Evolutionary conservation across 2,888 invertebrate genomes (phyloP), one percentile per base, ranked within the genome.

Genomic region (Ochropleura leucogaster): DNA sequence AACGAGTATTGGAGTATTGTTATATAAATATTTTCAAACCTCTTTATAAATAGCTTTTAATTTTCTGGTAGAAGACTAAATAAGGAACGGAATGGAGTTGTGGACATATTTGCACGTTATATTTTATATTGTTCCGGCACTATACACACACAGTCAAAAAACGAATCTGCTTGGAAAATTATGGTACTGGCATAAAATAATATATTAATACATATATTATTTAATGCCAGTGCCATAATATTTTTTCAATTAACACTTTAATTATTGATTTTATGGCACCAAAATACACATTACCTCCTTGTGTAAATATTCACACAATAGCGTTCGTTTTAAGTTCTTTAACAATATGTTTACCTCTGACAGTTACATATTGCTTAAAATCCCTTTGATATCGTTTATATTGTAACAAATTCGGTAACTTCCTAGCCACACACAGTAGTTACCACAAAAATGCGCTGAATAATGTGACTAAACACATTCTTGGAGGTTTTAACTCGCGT

Each of bases 401-500:
- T 8, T 16, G 7, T 8, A 30, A n/a, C n/a, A 3, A 14, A 9
- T 12, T 30, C 77, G 80, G 76, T 44, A 0, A 53, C 59, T 79
- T 70, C 20, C 18, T 72, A 64, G 72, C 87, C 82, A 63, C 64
- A 72, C 71, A 74, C 74, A 69, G 76, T 82, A 84, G 83, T 82
- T 73, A 80, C 77, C 81, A 83, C 83, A 86, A 82, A 82, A 87
- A 86, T 83, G 82, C 72, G 77, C 59, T 47, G 72, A 70, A 81
- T 72, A 59, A 79, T 86, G 74, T 89, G 89, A 89, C 87, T 87
- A 80, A 80, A 87, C 89, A 89, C 87, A 89, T 89, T 89, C 85
- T 62, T 73, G 14, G 30, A 20, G 57, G 30, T 30, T 75, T 81
- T 42, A 55, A 78, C 70, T 67, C 20, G 10, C 63, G 30, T 74